These are phyloP conservation scores for Parauchenoglanis punctatus DNA, from an alignment of 2,797 vertebrate species.

Conservation along the genomic window DNA sequence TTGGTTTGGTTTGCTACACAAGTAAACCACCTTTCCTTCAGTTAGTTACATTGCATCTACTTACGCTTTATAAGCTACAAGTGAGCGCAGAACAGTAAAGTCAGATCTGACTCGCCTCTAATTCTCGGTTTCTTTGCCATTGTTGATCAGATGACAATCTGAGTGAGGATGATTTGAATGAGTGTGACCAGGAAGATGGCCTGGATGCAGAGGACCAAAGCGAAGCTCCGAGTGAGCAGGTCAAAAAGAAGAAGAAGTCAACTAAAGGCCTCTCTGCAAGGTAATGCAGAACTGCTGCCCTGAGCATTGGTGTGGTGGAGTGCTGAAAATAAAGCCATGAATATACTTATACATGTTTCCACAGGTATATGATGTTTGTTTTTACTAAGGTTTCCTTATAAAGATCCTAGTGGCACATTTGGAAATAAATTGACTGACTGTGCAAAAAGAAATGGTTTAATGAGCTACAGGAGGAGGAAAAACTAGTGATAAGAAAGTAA, in stretches of 20 bases:
- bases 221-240: constrained; percentile 55
- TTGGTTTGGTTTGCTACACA: neutral
- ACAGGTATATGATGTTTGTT: neutral
- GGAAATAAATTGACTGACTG: neutral
- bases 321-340: neutral
- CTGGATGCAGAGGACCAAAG: constrained; percentile 64
- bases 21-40: neutral
- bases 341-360: neutral
- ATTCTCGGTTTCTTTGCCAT: neutral
- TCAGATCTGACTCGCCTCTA: neutral
- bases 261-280: constrained; percentile 63
- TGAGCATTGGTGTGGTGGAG: neutral
- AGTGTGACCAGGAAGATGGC: constrained; percentile 87
- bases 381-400: neutral
- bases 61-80: no score
- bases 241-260: constrained; percentile 67
- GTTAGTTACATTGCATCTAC: neutral
- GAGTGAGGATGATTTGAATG: constrained; percentile 91
- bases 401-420: neutral
- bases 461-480: neutral
- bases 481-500: neutral
- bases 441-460: neutral
- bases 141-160: constrained; percentile 85
- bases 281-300: constrained; percentile 59
- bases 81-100: neutral